Evolutionary conservation across 2,888 invertebrate genomes (phyloP).

Genomic region (Loripinus fragilis): DNA sequence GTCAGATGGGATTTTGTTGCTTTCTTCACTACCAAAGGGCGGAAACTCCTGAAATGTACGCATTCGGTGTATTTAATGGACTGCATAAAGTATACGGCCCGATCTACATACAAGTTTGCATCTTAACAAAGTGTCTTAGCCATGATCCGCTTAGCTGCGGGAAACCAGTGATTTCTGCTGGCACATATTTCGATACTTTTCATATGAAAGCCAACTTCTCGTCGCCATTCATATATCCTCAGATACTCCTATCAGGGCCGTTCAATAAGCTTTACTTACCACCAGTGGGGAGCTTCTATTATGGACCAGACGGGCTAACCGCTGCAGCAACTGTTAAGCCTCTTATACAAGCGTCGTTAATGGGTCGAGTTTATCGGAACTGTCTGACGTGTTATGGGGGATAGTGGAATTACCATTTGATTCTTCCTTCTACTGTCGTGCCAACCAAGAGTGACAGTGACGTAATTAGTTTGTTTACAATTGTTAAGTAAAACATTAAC

Average conservation of each 20-base stretch:
- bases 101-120: conserved; percentile 72
- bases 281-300: conserved; percentile 30
- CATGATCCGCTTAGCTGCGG: conserved; percentile 59
- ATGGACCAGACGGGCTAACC: conserved; percentile 16
- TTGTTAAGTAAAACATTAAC: too few relatives aligned
- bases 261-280: conserved; percentile 26
- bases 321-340: conserved; percentile 22
- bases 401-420: too few relatives aligned
- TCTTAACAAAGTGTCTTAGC: conserved; percentile 65
- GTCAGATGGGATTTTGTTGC: conserved; percentile 68
- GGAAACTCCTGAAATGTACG: conserved; percentile 53
- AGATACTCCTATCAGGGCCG: conserved; percentile 32
- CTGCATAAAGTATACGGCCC: conserved; percentile 65
- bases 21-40: conserved; percentile 51
- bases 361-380: conserved; percentile 32
- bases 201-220: conserved; percentile 44
- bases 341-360: conserved; percentile 29
- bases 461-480: too few relatives aligned
- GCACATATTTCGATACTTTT: conserved; percentile 49
- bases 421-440: too few relatives aligned
- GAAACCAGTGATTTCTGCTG: conserved; percentile 35
- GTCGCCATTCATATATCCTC: conserved; percentile 43
- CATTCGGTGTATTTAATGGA: conserved; percentile 73
- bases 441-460: too few relatives aligned
- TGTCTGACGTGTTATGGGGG: conserved; percentile 26